Percentiles rank a stretch among this genome's conserved stretches.
Evolutionary conservation across 1,140 invertebrate genomes (phyloP).

Genomic region (Coboldia fuscipes): DNA sequence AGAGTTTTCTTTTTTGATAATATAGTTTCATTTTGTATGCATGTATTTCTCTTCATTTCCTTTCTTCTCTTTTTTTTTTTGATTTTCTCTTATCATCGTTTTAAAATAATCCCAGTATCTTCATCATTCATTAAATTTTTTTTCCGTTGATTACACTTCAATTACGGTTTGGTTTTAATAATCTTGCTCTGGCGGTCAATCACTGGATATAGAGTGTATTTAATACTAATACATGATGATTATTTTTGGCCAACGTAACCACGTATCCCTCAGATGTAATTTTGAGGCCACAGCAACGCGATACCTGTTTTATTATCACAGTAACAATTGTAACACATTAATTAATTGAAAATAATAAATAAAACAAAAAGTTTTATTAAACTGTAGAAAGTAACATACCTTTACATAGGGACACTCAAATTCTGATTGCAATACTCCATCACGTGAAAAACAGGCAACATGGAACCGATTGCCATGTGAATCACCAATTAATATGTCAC

Average conservation of each 20-base stretch:
- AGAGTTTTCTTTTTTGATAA: not conserved
- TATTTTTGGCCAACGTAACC: constrained; percentile 93
- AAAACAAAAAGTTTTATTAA: constrained; percentile 1
- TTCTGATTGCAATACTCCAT: constrained; percentile 71
- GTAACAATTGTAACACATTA: not conserved
- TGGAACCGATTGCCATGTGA: constrained; percentile 95
- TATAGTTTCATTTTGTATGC: too few relatives aligned
- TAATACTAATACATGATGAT: constrained; percentile 90
- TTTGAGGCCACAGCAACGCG: constrained; percentile 89
- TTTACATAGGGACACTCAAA: constrained; percentile 94
- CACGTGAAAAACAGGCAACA: constrained; percentile 77
- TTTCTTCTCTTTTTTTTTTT: too few relatives aligned
- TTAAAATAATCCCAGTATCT: not conserved
- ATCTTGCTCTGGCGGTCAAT: constrained; percentile 23
- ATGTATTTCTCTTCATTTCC: too few relatives aligned
- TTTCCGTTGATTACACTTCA: not conserved
- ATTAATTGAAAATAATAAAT: constrained; percentile 2
- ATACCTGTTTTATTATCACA: constrained; percentile 42
- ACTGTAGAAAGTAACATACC: constrained; percentile 26
- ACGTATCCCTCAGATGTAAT: constrained; percentile 92
- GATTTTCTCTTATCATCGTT: not conserved
- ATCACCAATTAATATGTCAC: constrained; percentile 89
- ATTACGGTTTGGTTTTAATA: constrained; percentile 1
- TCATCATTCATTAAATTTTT: not conserved
- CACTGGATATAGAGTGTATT: constrained; percentile 86